Evolutionary conservation across 2,113 vertebrate genomes (phyloP), one percentile per base, ranked within the genome.

Genomic region (Hipposideros armiger): DNA sequence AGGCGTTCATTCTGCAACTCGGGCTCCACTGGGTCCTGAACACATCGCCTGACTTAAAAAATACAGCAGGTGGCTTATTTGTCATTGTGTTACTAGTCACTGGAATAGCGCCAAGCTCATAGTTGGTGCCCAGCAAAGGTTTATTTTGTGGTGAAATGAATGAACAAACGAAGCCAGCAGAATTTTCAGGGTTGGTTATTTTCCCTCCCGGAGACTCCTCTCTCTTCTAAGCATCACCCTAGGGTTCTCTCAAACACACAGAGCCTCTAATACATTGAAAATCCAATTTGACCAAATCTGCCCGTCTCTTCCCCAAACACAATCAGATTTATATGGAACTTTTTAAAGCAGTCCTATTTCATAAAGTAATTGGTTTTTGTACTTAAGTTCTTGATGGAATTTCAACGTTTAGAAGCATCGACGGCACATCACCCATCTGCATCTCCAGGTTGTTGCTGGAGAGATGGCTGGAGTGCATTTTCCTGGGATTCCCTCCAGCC

Each of bases 321-420:
- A 95, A 83, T 94, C 91, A 80, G 54, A 87, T 96, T 97, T 82
- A 17, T n/a, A 47, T 5, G 40, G 50, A 36, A 95, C 83, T 80
- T 93, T 94, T 80, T 60, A 88, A 66, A 95, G 67, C 45, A 78
- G 60, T 32, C 28, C 4, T 30, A 58, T 77, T 95, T 94, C 62
- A 77, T 92, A 91, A 82, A 91, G 76, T 92, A 81, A 96, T 81
- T 56, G 81, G 84, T 69, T 84, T 58, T 81, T 80, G 42, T 20
- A 32, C 52, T 92, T 73, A 91, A 56, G 77, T 86, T 87, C 81
- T 77, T 54, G 66, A 72, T 85, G 58, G 50, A 91, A 90, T 91
- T 69, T 69, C 69, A 10, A 52, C 45, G 56, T 70, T 42, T 52
- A 88, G 76, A 84, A 52, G 45, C 70, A 74, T 0, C 47, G 87